Conservation (phyloP, 2,888 invertebrate genomes). For the Scaptomyza parva region DNA sequence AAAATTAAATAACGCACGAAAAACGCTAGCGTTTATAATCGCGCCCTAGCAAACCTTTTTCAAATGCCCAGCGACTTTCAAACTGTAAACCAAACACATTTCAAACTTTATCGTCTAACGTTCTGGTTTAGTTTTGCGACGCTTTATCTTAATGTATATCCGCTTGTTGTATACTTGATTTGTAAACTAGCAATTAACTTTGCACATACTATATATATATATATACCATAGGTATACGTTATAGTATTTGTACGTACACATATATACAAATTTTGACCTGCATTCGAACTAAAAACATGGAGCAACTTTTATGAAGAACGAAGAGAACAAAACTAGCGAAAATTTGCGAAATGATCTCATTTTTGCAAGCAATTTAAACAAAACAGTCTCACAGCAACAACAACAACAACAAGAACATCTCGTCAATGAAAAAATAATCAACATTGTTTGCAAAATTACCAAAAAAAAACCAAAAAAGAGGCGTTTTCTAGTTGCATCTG, state of each 20-base stretch:
- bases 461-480: conserved; percentile 4
- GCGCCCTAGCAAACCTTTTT: conserved; percentile 4
- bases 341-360: conserved; percentile 43
- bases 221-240: too few relatives aligned
- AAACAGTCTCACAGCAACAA: conserved; percentile 6
- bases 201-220: too few relatives aligned
- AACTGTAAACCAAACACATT: conserved; percentile 5
- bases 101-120: not conserved
- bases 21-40: conserved; percentile 30
- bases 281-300: conserved; percentile 20
- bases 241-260: too few relatives aligned
- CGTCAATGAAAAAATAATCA: conserved; percentile 15
- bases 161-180: too few relatives aligned
- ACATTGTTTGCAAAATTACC: conserved; percentile 15
- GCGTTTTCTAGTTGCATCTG: conserved; percentile 8
- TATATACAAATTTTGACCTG: conserved; percentile 31
- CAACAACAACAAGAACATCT: not conserved
- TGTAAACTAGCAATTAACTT: too few relatives aligned
- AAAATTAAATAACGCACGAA: too few relatives aligned
- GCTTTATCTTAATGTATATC: conserved; percentile 22
- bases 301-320: conserved; percentile 8
- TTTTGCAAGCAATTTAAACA: conserved; percentile 35
- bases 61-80: not conserved
- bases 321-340: conserved; percentile 18
- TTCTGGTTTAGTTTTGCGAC: conserved; percentile 4